These are phyloP conservation scores for Tragopan temminckii DNA, from an alignment of 2,797 vertebrate genomes.

Conservation along the genomic window DNA sequence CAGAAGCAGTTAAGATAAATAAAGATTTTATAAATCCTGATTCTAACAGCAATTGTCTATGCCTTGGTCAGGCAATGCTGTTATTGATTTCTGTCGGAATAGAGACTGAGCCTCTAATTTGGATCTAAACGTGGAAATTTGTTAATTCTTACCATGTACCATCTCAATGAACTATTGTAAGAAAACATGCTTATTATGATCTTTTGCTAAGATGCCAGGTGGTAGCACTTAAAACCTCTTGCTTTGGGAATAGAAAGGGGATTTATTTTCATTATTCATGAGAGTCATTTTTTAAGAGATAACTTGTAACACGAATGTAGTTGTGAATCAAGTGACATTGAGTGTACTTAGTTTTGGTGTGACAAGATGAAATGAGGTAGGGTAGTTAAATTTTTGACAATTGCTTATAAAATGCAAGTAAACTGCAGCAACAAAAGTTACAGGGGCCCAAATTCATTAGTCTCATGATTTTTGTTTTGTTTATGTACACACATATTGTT, in stretches of 20 bases:
- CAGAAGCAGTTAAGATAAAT: neutral
- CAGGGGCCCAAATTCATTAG: neutral
- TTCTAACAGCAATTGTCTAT: neutral
- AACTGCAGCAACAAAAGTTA: neutral
- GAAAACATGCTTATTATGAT: constrained; percentile 80
- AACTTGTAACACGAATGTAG: constrained; percentile 57
- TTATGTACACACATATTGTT: neutral
- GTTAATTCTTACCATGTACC: constrained; percentile 73
- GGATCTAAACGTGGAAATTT: constrained; percentile 57
- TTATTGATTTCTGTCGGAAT: constrained; percentile 7
- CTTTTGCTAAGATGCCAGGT: constrained; percentile 76
- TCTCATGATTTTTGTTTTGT: neutral
- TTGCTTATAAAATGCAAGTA: constrained; percentile 14
- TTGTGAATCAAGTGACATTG: constrained; percentile 49
- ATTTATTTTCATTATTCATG: constrained; percentile 77
- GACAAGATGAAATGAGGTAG: constrained; percentile 39
- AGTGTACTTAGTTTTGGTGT: constrained; percentile 30
- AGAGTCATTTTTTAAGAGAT: constrained; percentile 66
- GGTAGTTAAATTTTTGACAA: constrained; percentile 26
- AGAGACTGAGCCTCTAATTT: constrained; percentile 42
- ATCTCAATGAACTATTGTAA: constrained; percentile 77
- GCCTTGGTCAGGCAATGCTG: neutral
- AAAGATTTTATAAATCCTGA: neutral
- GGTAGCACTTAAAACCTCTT: constrained; percentile 75
- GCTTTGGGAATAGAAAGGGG: constrained; percentile 62